phyloP scores from a whole-genome alignment of 2,113 vertebrate species.

The Nibea albiflora region DNA sequence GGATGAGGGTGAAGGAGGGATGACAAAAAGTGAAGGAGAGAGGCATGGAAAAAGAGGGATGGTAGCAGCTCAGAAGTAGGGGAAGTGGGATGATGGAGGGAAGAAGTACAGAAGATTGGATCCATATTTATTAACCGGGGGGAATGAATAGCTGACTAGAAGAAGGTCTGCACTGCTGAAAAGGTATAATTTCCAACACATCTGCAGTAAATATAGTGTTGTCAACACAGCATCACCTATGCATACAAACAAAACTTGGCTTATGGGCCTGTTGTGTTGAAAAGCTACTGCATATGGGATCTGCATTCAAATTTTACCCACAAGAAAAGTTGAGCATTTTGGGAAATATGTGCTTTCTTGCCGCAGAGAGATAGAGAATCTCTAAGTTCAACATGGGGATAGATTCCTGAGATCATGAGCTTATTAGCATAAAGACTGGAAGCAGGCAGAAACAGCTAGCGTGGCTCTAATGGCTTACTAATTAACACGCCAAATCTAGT shows the following conservation, averaged over 20 bases:
- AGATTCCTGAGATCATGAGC: background rate
- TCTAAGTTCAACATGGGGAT: background rate
- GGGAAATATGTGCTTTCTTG: too few relatives aligned
- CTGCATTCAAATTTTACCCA: background rate
- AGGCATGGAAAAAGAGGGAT: background rate
- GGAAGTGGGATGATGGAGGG: background rate
- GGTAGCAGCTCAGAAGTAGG: background rate
- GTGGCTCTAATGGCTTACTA: background rate
- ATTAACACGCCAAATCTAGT: background rate
- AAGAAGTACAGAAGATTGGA: constrained; percentile 2
- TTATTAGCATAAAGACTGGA: background rate
- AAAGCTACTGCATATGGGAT: background rate
- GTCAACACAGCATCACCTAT: constrained; percentile 10
- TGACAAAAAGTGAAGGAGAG: background rate
- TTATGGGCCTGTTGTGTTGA: background rate
- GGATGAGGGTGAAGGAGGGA: background rate
- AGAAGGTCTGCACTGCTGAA: background rate
- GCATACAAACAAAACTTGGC: background rate
- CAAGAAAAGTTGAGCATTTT: too few relatives aligned
- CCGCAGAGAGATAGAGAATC: too few relatives aligned
- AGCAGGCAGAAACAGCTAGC: background rate
- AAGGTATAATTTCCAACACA: constrained; percentile 21
- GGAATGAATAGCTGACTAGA: background rate
- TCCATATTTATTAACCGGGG: constrained; percentile 27
- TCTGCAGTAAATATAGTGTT: background rate